A percentile compares a stretch with the other conserved stretches of the same genome.
phyloP scores from a whole-genome alignment of 2,113 vertebrate species.

The Orycteropus afer region DNA sequence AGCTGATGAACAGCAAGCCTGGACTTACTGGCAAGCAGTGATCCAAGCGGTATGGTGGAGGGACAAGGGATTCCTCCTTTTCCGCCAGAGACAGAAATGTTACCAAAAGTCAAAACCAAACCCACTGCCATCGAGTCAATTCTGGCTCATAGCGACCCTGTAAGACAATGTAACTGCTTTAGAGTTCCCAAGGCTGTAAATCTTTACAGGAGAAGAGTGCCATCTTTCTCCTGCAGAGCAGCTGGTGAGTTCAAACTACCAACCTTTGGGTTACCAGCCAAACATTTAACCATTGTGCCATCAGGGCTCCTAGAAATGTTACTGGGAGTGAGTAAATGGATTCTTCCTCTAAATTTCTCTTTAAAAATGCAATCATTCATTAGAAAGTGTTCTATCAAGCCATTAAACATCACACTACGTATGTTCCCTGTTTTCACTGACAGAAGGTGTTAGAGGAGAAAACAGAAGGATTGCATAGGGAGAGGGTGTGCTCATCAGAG shows the following conservation, averaged over 20 bases:
- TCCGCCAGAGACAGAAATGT: background rate
- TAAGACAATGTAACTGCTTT: background rate
- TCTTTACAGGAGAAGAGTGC: background rate
- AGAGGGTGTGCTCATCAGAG: background rate
- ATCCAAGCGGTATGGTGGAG: background rate
- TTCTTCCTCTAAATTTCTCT: background rate
- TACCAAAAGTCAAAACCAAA: too few relatives aligned
- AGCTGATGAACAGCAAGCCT: background rate
- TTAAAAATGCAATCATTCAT: background rate
- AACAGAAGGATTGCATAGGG: background rate
- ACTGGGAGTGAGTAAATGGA: background rate
- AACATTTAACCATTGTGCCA: too few relatives aligned
- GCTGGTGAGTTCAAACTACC: too few relatives aligned
- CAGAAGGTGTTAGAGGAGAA: fast-evolving
- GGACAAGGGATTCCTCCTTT: background rate
- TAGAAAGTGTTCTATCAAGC: background rate
- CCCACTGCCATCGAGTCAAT: too few relatives aligned
- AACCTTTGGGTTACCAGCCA: too few relatives aligned
- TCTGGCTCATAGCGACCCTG: background rate
- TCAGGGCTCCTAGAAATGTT: too few relatives aligned
- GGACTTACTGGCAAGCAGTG: background rate
- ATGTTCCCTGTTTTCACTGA: background rate
- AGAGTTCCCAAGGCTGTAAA: background rate
- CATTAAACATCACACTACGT: background rate
- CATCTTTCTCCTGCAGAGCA: too few relatives aligned